A percentile compares a stretch with the other conserved stretches of the same genome.
Conservation (phyloP, 92 coral and sea anemone species). For the Palythoa caribaeorum region DNA sequence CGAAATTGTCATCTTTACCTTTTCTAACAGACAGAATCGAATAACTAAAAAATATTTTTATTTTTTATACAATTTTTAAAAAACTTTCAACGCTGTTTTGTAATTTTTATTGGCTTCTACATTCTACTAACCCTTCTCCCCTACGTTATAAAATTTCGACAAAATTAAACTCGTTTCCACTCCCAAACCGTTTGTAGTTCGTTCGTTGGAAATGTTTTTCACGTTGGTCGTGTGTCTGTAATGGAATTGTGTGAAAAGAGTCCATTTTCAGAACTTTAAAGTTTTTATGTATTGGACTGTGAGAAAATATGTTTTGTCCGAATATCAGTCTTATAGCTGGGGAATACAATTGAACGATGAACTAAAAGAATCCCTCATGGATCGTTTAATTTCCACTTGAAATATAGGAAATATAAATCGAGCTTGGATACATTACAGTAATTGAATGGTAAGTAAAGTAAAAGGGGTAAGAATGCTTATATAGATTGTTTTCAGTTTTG, state of each 20-base stretch:
- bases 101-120: background rate
- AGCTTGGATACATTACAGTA: background rate
- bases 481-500: background rate
- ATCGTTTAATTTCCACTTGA: background rate
- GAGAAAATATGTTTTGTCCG: background rate
- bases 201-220: background rate
- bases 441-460: background rate
- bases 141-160: background rate
- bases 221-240: background rate
- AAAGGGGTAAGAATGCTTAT: no score
- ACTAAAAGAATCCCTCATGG: background rate
- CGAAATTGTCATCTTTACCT: background rate
- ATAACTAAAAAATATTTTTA: background rate
- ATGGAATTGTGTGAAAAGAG: background rate
- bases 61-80: background rate
- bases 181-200: background rate
- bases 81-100: background rate
- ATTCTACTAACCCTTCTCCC: background rate
- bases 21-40: background rate
- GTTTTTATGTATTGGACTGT: background rate
- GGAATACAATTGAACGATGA: background rate
- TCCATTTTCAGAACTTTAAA: background rate
- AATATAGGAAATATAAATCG: background rate
- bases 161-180: constrained; percentile 26
- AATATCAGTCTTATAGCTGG: background rate